Evolutionary conservation across 1,140 invertebrate species (phyloP).

Genomic region (Bombus impatiens): DNA sequence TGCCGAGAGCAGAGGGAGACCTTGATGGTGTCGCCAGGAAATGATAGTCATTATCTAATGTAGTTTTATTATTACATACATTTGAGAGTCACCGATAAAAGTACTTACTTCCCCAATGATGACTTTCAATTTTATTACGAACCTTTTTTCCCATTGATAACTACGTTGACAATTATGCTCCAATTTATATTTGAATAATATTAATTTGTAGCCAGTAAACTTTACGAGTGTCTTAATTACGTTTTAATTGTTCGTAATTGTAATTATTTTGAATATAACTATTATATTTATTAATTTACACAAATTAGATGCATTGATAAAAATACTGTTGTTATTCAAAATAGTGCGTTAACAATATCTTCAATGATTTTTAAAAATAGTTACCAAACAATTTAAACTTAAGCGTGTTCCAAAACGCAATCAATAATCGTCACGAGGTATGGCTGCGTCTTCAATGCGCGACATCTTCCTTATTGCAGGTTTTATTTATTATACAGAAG

Average conservation of each 20-base stretch:
- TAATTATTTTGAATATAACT: not conserved
- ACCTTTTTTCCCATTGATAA: constrained; percentile 5
- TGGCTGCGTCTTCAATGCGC: not conserved
- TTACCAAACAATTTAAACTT: not conserved
- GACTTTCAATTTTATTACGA: constrained; percentile 5
- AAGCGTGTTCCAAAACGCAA: not conserved
- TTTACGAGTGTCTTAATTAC: not conserved
- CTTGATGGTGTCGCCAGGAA: constrained; percentile 58
- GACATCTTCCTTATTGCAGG: not conserved
- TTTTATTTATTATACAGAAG: not conserved
- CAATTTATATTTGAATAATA: not conserved
- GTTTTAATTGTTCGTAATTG: not conserved
- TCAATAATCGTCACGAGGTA: too few relatives aligned
- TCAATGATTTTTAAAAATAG: not conserved
- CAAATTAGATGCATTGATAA: not conserved
- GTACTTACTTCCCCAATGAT: constrained; percentile 55
- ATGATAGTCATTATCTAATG: constrained; percentile 75
- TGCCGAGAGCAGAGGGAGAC: not conserved
- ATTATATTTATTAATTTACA: not conserved
- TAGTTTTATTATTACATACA: constrained; percentile 73
- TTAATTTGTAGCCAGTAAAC: not conserved
- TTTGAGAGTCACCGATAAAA: constrained; percentile 65
- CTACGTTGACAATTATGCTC: not conserved
- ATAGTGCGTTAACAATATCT: not conserved
- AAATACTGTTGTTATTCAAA: not conserved